Percentiles rank a stretch among this genome's conserved stretches.
Evolutionary conservation across 2,888 invertebrate species (phyloP).

Genomic region (Ectemnius continuus): DNA sequence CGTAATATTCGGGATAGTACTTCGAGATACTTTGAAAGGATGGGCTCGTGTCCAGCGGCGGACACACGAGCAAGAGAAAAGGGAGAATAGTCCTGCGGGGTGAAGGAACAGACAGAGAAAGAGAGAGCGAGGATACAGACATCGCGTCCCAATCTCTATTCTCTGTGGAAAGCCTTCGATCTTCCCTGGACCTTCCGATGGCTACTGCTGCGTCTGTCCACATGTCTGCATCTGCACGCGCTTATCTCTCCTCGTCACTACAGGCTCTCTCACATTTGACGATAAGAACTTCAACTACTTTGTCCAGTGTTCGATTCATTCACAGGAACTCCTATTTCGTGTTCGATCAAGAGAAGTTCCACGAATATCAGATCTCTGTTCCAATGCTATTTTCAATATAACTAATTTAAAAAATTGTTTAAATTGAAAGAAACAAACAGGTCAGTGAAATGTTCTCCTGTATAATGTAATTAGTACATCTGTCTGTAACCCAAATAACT

Average conservation of each 20-base stretch:
- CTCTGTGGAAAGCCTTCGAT: slow-evolving; percentile 41
- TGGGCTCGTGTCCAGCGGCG: slow-evolving; percentile 68
- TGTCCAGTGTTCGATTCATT: too few species aligned
- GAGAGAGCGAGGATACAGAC: slow-evolving; percentile 45
- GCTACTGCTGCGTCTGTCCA: slow-evolving; percentile 26
- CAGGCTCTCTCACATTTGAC: too few species aligned
- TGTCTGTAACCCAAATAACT: not conserved
- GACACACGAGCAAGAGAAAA: slow-evolving; percentile 10
- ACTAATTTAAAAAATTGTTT: too few species aligned
- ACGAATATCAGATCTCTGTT: too few species aligned
- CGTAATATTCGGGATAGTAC: slow-evolving; percentile 60
- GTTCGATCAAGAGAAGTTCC: too few species aligned
- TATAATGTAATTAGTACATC: not conserved
- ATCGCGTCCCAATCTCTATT: slow-evolving; percentile 64
- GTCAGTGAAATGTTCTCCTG: not conserved
- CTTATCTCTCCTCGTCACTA: not conserved
- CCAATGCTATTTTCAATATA: too few species aligned
- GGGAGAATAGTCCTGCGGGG: not conserved
- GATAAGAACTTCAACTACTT: too few species aligned
- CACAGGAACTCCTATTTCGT: too few species aligned
- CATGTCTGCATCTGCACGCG: not conserved
- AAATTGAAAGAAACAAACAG: too few species aligned
- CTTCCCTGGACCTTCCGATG: slow-evolving; percentile 39
- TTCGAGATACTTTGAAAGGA: slow-evolving; percentile 69
- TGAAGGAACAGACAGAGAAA: not conserved